Evolutionary conservation across 53 echinoderm and acorn worm genomes (phyloP), one percentile per base, ranked within the genome.

Genomic region (Mesocentrotus franciscanus): DNA sequence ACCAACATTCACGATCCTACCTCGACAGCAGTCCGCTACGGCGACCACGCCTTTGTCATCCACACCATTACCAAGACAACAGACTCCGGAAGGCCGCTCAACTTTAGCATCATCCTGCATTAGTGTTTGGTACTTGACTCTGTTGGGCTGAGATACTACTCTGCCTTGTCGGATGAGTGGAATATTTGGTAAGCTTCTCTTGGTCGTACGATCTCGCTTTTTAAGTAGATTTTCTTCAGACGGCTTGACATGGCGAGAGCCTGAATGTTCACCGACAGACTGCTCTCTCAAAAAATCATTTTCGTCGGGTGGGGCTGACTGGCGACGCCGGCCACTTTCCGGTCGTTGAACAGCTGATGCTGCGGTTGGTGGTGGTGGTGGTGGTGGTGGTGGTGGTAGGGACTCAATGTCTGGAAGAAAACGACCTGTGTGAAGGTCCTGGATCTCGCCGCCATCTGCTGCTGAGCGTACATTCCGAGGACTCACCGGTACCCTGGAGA

Each of bases 1-100:
- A 8, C 81, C 83, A 17, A 83, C 61, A 6, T 60, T 2, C 30
- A 59, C 60, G 34, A 94, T 83, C 60, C 30, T 32, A 16, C 94
- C 94, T 2, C 16, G 78, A n/a, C 83, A 62, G 62, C 94, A 93
- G 83, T 94, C 93, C 10, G 83, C 94, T 2, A 94, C 94, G 14
- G 68, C 68, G 68, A 36, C 60, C 35, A 36, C 91, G 27, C 36
- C 58, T 14, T 90, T 42, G 71, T 71, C 92, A 49, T 74, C 49
- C 4, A 11, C 42, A 68, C 92, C 34, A 30, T 16, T 29, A 26
- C 57, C 11, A 71, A 68, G 22, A 57, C 39, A 35, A 39, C 93
- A 92, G 15, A 92, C 20, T 22, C 94, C 94, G 61, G 29, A 78
- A 4, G 94, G 94, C 17, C 94, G 81, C 24, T 94, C 61, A 1